Percentiles rank a stretch among this genome's conserved stretches.
These are phyloP conservation scores for Bombus difficillimus DNA, from an alignment of 1,140 invertebrate genomes.

Conservation along the genomic window DNA sequence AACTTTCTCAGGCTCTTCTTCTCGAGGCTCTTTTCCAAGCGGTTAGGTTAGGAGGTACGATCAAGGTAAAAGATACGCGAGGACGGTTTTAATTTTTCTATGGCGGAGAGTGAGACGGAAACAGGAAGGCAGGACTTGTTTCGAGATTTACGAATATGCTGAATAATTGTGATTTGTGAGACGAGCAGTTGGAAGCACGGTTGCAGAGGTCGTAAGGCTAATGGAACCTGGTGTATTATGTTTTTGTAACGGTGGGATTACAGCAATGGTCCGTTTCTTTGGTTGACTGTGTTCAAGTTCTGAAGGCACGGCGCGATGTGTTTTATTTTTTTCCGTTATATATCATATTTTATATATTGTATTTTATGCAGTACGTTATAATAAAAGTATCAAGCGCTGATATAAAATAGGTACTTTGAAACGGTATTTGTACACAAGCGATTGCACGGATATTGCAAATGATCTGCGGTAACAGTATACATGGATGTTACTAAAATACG, in stretches of 20 bases:
- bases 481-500: not conserved
- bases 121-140: not conserved
- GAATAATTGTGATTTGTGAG: constrained; percentile 35
- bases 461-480: not conserved
- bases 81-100: not conserved
- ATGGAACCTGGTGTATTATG: constrained; percentile 10
- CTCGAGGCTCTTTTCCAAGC: not conserved
- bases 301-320: too few relatives aligned
- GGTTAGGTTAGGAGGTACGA: not conserved
- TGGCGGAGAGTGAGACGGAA: not conserved
- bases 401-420: not conserved
- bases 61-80: not conserved
- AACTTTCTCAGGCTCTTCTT: constrained; percentile 41
- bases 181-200: not conserved
- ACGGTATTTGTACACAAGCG: not conserved
- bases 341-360: not conserved
- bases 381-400: not conserved
- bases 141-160: constrained; percentile 9
- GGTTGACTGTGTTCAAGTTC: not conserved
- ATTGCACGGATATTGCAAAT: too few relatives aligned
- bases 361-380: not conserved
- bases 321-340: not conserved
- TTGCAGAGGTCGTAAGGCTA: constrained; percentile 2
- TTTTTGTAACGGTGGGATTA: constrained; percentile 18
- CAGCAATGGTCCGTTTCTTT: constrained; percentile 3